A percentile compares a stretch with the other conserved stretches of the same genome.
phyloP scores from a whole-genome alignment of 64 coral and sea anemone genomes.

The Montipora cactus region DNA sequence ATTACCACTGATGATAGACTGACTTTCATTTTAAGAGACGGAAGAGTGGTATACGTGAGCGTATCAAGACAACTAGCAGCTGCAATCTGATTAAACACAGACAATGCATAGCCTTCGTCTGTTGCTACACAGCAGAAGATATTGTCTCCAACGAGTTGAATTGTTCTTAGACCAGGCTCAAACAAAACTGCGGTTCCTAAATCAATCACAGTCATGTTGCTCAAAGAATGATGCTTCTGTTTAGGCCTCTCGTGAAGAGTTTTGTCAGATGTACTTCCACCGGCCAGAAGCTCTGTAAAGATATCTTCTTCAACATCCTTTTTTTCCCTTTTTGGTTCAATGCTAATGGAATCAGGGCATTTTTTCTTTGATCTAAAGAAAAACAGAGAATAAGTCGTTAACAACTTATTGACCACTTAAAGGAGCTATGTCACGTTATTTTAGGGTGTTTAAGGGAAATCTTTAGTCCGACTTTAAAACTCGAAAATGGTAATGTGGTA shows the following conservation, averaged over 20 bases:
- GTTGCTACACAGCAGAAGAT: background rate
- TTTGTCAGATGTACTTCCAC: background rate
- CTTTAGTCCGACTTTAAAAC: too few species aligned
- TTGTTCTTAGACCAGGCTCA: background rate
- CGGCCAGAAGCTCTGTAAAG: constrained; percentile 28
- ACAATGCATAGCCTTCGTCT: constrained; percentile 2
- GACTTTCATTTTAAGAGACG: background rate
- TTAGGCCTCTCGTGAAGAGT: background rate
- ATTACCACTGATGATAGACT: background rate
- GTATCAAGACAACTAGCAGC: background rate
- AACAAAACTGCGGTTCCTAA: constrained; percentile 22
- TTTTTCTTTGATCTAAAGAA: background rate
- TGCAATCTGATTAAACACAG: background rate
- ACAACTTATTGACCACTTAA: too few species aligned
- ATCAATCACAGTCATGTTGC: background rate
- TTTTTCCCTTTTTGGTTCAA: background rate
- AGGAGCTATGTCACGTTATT: too few species aligned
- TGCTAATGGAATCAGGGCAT: background rate
- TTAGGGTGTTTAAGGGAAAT: too few species aligned
- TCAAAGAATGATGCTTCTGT: background rate
- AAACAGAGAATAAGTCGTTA: background rate
- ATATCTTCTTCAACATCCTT: constrained; percentile 17
- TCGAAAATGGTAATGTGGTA: too few species aligned
- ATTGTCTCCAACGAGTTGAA: background rate
- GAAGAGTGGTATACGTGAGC: background rate